Base-by-base conservation (phyloP, 2,797 vertebrate species). In the Galaxias olidus region DNA sequence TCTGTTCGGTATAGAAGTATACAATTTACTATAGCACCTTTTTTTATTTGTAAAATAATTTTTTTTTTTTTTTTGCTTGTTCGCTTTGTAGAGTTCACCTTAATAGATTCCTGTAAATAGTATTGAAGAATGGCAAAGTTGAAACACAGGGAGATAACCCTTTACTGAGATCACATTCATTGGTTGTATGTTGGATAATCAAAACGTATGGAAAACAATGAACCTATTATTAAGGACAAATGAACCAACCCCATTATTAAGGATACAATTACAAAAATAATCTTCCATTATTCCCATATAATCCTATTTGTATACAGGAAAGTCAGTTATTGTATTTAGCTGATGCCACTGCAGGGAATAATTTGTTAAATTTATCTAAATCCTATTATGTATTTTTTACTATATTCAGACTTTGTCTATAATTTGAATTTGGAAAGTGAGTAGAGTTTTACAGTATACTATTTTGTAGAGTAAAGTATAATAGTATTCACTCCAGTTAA, bases 61-160 rank as follows among this genome's bases (percentile, higher is more conserved):
- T 15, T 64, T 74, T 57, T 75, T 66, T 65, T 62, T 63, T 62
- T 65, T 66, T 71, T 59, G 72, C 74, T 80, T 50, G 48, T 83
- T 83, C 77, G 66, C 65, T 70, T 64, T 80, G 69, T 68, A 69
- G 68, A 84, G 56, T 84, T 86, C 75, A 84, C 69, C 76, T 76
- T 66, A 64, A 81, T 74, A 61, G 72, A 84, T 85, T 81, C 81
- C 71, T 87, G 80, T 86, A 84, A 77, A 88, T 87, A 83, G 73
- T 81, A 73, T 79, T 77, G 57, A 59, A 75, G 49, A 72, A 71
- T 61, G 46, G 54, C 64, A 41, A 0, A 50, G 61, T 78, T 4
- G 52, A 69, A 61, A 74, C 59, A 15, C 72, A 61, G 74, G 71
- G 70, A 71, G 73, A 76, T 43, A 77, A 60, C 73, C 79, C 79